Evolutionary conservation across 2,888 invertebrate species (phyloP), one percentile per base, ranked within the genome.

Genomic region (Tiphia femorata): DNA sequence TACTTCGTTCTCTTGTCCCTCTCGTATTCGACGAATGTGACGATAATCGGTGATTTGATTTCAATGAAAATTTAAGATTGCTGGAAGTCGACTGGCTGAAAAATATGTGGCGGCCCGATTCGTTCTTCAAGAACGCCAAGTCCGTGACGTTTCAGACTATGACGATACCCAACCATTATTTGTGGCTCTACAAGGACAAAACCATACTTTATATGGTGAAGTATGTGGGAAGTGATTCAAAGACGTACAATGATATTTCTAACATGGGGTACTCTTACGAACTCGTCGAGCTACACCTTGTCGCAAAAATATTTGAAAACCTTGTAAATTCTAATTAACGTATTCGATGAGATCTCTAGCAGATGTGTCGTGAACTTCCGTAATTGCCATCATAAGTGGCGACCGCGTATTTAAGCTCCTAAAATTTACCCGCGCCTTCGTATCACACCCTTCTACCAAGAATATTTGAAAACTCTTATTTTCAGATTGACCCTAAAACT

Each of bases 131-230:
- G 85, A 96, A 96, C 81, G 95, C 95, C 43, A 96, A 96, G 84
- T 93, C 94, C 0, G 96, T 96, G 1, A 95, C 94, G 7, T 95
- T 96, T 81, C 96, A 96, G 84, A 95, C 95, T 0, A 95, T 96
- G 95, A 96, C 96, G 33, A 94, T 96, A 67, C 96, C 96, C 0
- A 96, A 96, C 85, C 95, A 96, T 83, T 96, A 96, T 82, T 90
- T 96, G 77, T 95, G 95, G 94, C 85, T 96, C 54, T 95, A 95
- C 83, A 92, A 91, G 81, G 93, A 93, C 77, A 93, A 93, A 83
- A 92, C 91, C 12, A 95, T 93, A 65, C 85, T 93, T 16, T 96
- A 95, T 82, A 93, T 93, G 91, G 91, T 94, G 76, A 96, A 96
- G 89, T 89, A 85, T 82, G 88, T 84, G 14, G n/a, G n/a, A n/a